phyloP scores from a whole-genome alignment of 1,140 invertebrate species.

The Procambarus virginalis region DNA sequence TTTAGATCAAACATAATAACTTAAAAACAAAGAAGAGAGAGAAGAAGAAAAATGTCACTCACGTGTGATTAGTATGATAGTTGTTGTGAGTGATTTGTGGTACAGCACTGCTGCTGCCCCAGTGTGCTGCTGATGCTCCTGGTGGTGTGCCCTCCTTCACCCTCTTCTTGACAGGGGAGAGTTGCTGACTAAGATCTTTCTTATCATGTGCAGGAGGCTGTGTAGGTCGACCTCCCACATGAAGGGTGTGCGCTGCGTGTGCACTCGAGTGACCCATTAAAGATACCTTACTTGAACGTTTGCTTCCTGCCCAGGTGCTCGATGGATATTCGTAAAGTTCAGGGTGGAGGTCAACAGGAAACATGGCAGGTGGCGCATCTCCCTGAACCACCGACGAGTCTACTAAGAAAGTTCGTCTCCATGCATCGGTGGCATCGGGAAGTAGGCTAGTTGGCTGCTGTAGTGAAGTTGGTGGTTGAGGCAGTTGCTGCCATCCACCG shows the following conservation, averaged over 20 bases:
- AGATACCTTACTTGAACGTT: constrained; percentile 67
- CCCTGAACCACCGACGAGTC: constrained; percentile 84
- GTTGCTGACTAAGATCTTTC: constrained; percentile 88
- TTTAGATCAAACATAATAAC: no score
- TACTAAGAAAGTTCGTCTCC: constrained; percentile 86
- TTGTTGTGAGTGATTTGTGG: constrained; percentile 47
- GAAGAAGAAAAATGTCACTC: not conserved
- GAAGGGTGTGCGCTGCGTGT: constrained; percentile 55
- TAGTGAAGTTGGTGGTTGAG: constrained; percentile 82
- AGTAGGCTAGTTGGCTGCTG: constrained; percentile 74
- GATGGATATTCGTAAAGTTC: constrained; percentile 66
- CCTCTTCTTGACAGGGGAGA: constrained; percentile 98
- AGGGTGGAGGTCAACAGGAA: constrained; percentile 67
- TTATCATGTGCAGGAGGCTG: constrained; percentile 76
- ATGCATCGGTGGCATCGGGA: constrained; percentile 82
- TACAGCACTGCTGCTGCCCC: constrained; percentile 36
- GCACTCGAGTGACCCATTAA: constrained; percentile 58
- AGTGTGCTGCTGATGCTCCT: constrained; percentile 54
- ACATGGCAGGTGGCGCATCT: constrained; percentile 56
- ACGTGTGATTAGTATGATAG: constrained; percentile 60
- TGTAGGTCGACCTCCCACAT: constrained; percentile 46
- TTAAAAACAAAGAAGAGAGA: no score
- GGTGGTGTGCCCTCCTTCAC: constrained; percentile 90
- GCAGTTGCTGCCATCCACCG: constrained; percentile 89
- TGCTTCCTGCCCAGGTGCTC: constrained; percentile 54